These are phyloP conservation scores for Thaleichthys pacificus DNA, from an alignment of 2,797 vertebrate species.

Conservation along the genomic window DNA sequence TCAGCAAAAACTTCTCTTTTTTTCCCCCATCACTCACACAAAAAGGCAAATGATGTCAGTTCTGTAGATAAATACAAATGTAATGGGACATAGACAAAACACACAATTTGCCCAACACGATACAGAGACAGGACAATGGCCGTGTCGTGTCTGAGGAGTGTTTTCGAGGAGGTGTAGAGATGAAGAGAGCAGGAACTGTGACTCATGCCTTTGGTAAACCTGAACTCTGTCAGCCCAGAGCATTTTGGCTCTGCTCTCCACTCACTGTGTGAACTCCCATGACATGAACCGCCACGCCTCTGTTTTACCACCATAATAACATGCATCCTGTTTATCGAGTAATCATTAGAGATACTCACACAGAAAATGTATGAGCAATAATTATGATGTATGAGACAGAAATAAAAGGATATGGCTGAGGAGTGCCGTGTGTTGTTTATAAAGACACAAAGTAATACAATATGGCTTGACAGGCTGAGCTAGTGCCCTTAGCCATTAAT, in stretches of 20 bases:
- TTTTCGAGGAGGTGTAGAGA: neutral
- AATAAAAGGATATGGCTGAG: conserved; percentile 20
- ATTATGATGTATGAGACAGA: conserved; percentile 18
- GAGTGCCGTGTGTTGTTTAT: conserved; percentile 20
- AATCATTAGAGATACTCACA: conserved; percentile 31
- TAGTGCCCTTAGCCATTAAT: neutral
- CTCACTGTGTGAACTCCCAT: conserved; percentile 16
- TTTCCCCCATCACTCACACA: neutral
- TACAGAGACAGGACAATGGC: conserved; percentile 7
- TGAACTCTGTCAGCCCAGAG: conserved; percentile 19
- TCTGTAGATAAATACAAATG: conserved; percentile 17
- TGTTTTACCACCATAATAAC: conserved; percentile 21
- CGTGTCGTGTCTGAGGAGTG: conserved; percentile 26
- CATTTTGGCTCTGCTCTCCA: conserved; percentile 31
- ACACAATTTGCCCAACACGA: conserved; percentile 7
- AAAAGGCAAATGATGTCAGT: conserved; percentile 10
- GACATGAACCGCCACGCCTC: conserved; percentile 1
- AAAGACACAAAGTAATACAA: neutral
- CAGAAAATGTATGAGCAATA: neutral
- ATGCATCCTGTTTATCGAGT: conserved; percentile 37
- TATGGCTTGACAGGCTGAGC: neutral
- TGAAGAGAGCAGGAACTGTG: conserved; percentile 15
- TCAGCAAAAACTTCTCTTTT: conserved; percentile 47
- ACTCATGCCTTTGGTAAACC: conserved; percentile 19
- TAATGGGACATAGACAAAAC: neutral